Conservation (phyloP, 2,113 vertebrate genomes). For the Strix aluco region DNA sequence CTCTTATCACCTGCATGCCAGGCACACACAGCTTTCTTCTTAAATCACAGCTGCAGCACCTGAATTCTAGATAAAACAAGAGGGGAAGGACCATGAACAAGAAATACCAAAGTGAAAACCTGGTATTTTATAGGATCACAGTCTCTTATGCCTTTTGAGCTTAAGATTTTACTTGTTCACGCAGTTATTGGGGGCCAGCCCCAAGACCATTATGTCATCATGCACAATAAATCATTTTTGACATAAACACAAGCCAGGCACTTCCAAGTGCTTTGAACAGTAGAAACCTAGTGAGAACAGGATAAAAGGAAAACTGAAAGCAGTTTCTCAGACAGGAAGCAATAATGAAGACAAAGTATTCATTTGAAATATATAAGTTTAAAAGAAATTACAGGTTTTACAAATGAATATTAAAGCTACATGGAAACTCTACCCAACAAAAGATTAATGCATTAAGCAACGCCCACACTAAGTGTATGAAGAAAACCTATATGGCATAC, state of each 20-base stretch:
- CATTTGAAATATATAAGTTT: background rate
- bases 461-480: background rate
- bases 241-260: background rate
- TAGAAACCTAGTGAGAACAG: background rate
- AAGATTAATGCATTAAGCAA: slow-evolving; percentile 42
- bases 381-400: slow-evolving; percentile 42
- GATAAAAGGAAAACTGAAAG: background rate
- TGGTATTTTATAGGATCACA: background rate
- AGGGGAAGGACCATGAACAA: background rate
- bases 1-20: background rate
- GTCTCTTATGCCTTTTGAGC: background rate
- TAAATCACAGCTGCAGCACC: background rate
- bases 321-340: background rate
- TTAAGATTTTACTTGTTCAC: background rate
- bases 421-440: background rate
- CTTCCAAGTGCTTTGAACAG: background rate
- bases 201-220: background rate
- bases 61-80: background rate
- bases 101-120: rapidly evolving
- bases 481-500: background rate
- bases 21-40: background rate
- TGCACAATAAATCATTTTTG: background rate
- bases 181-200: background rate
- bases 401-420: slow-evolving; percentile 1
- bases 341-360: background rate